phyloP scores from a whole-genome alignment of 2,113 vertebrate genomes.

The Prochilodus magdalenae region DNA sequence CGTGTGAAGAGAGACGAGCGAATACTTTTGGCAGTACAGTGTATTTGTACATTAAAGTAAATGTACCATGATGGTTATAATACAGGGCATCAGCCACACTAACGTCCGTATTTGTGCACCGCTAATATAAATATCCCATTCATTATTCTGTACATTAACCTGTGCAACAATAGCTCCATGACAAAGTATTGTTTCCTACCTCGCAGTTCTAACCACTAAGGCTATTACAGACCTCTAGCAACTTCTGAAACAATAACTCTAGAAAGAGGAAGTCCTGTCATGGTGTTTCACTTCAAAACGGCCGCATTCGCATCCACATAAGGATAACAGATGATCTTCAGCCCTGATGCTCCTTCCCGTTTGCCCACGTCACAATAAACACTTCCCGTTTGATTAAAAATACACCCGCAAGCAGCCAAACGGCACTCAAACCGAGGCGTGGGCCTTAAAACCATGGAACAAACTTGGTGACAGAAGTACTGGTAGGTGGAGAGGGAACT shows the following conservation, averaged over 20 bases:
- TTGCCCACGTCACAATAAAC: neutral
- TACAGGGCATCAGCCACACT: too few relatives aligned
- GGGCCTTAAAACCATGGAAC: slow-evolving; percentile 7
- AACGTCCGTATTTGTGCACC: too few relatives aligned
- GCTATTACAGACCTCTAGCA: neutral
- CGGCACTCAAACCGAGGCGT: neutral
- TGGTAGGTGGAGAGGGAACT: neutral
- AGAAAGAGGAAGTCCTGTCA: neutral
- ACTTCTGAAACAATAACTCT: neutral
- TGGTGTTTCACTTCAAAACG: neutral
- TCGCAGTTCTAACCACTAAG: neutral
- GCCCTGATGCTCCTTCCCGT: neutral
- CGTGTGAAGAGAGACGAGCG: too few relatives aligned
- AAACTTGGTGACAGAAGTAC: neutral
- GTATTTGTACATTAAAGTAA: too few relatives aligned
- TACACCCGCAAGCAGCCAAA: neutral
- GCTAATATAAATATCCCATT: too few relatives aligned
- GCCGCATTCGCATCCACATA: neutral
- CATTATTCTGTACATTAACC: too few relatives aligned
- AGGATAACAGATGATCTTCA: neutral
- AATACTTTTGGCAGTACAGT: too few relatives aligned
- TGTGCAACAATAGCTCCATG: too few relatives aligned
- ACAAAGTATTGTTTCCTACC: neutral
- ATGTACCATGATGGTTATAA: too few relatives aligned
- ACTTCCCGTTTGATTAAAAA: slow-evolving; percentile 30